phyloP scores from a whole-genome alignment of 2,797 vertebrate species.

The Poecilia picta region DNA sequence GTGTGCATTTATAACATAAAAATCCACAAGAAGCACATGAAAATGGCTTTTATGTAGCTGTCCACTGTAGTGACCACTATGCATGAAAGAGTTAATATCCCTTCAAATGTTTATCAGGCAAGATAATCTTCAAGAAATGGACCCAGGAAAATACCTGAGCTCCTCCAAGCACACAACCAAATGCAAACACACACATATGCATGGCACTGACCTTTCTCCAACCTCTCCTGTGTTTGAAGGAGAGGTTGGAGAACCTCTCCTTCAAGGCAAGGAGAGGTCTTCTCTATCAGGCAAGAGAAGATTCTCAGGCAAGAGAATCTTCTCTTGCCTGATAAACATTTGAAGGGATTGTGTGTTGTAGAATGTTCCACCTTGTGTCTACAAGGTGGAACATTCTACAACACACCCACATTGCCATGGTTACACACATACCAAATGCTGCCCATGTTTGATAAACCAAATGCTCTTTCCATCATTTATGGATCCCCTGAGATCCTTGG shows the following conservation, averaged over 20 bases:
- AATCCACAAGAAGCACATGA: no score
- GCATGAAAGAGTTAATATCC: not conserved
- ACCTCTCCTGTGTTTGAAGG: constrained; percentile 63
- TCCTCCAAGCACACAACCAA: constrained; percentile 29
- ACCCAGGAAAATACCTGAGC: constrained; percentile 71
- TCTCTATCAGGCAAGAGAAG: constrained; percentile 6
- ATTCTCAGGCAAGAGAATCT: no score
- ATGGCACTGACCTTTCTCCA: constrained; percentile 41
- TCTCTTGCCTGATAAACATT: no score
- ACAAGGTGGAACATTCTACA: constrained; percentile 47
- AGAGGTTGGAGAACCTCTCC: no score
- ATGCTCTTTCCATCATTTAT: constrained; percentile 41
- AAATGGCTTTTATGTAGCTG: no score
- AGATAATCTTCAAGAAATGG: constrained; percentile 56
- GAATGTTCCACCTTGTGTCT: no score
- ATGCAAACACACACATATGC: not conserved
- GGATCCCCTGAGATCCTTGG: constrained; percentile 44
- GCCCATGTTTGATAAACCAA: constrained; percentile 23
- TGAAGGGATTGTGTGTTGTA: no score
- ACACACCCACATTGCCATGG: constrained; percentile 46
- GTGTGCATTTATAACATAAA: no score
- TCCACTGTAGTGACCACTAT: no score
- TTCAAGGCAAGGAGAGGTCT: no score
- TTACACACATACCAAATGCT: constrained; percentile 35
- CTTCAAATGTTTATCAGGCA: constrained; percentile 18